Percentiles rank a stretch among this genome's conserved stretches.
Conservation (phyloP, 2,888 invertebrate species). For the Dascillus cervinus region DNA sequence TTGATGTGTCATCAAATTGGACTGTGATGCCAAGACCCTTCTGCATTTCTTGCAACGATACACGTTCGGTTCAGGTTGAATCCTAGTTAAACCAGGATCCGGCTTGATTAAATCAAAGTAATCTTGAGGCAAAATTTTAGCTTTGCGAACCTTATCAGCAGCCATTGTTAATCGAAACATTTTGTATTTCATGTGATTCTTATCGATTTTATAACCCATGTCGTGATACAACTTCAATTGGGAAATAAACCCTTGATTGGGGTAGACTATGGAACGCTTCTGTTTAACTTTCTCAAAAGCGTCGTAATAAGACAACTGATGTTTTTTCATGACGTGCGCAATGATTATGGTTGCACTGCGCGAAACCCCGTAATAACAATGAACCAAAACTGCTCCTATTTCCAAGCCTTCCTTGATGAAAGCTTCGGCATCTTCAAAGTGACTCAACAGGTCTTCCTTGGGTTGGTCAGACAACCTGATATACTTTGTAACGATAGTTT, state of each 20-base stretch:
- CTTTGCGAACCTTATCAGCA: conserved; percentile 73
- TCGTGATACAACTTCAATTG: conserved; percentile 72
- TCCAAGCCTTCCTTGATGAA: conserved; percentile 66
- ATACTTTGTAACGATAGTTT: conserved; percentile 62
- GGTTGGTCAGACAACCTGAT: conserved; percentile 79
- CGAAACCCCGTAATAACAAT: conserved; percentile 89
- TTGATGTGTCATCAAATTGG: conserved; percentile 68
- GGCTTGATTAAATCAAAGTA: conserved; percentile 70
- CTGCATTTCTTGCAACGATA: conserved; percentile 78
- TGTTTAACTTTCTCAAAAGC: conserved; percentile 62
- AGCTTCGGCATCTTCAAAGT: conserved; percentile 66
- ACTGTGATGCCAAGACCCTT: conserved; percentile 72
- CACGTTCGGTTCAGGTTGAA: conserved; percentile 73
- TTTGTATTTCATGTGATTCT: conserved; percentile 62
- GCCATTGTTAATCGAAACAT: conserved; percentile 70
- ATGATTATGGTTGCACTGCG: conserved; percentile 82
- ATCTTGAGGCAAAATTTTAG: conserved; percentile 73
- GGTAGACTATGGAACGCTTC: conserved; percentile 66
- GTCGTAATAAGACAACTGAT: conserved; percentile 61
- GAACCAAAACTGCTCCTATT: conserved; percentile 69
- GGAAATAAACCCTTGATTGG: conserved; percentile 73
- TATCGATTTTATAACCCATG: conserved; percentile 68
- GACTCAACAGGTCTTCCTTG: conserved; percentile 73
- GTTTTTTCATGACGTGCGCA: conserved; percentile 82
- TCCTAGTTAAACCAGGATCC: conserved; percentile 66